Conservation (phyloP, 2,797 vertebrate genomes). For the Trachurus trachurus region DNA sequence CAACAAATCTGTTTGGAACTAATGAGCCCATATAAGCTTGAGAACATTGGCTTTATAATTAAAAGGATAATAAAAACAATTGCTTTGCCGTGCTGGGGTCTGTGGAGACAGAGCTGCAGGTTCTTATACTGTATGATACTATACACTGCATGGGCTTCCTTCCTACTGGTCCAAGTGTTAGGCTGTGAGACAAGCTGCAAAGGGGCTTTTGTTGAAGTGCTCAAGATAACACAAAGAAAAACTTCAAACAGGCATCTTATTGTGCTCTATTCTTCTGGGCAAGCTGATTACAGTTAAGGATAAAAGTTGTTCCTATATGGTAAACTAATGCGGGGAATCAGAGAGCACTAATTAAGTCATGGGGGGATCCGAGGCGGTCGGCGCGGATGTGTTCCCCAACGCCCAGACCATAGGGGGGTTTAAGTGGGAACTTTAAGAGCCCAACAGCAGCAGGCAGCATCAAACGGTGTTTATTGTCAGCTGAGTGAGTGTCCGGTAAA, state of each 20-base stretch:
- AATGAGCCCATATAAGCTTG: slow-evolving; percentile 48
- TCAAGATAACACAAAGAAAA: slow-evolving; percentile 80
- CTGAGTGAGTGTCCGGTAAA: slow-evolving; percentile 77
- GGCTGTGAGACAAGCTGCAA: slow-evolving; percentile 61
- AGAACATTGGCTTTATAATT: slow-evolving; percentile 61
- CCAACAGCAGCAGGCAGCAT: slow-evolving; percentile 77
- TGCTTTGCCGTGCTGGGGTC: slow-evolving; percentile 47
- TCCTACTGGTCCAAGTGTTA: slow-evolving; percentile 50
- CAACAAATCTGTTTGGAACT: slow-evolving; percentile 58
- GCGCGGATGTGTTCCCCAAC: slow-evolving; percentile 74
- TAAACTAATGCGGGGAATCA: slow-evolving; percentile 86
- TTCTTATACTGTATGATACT: slow-evolving; percentile 19
- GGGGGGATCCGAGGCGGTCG: slow-evolving; percentile 78
- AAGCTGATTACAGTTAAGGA: slow-evolving; percentile 85
- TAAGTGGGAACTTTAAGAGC: slow-evolving; percentile 68
- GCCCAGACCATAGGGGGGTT: slow-evolving; percentile 69
- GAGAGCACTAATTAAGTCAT: slow-evolving; percentile 87
- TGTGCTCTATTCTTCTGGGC: slow-evolving; percentile 83
- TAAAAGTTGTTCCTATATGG: slow-evolving; percentile 85
- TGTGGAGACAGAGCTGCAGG: slow-evolving; percentile 62
- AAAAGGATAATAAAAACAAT: slow-evolving; percentile 67
- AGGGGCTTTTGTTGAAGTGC: slow-evolving; percentile 79
- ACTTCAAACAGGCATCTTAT: slow-evolving; percentile 81
- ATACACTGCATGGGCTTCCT: slow-evolving; percentile 21
- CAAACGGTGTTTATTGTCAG: slow-evolving; percentile 82